Evolutionary conservation across 2,888 invertebrate species (phyloP).

Genomic region (Drosophila putrida): DNA sequence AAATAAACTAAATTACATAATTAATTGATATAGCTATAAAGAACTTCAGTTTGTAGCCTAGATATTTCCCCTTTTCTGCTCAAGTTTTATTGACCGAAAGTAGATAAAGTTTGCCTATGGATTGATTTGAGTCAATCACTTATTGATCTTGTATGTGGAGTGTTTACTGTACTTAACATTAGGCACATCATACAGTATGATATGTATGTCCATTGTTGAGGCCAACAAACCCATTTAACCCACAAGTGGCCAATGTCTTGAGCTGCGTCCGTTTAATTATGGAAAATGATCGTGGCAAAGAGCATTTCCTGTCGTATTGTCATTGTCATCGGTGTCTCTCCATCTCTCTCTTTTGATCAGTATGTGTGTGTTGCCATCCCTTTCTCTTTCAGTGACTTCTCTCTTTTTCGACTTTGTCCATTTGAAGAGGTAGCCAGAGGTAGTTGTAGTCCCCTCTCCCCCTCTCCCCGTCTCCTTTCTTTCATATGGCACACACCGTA

Average conservation of each 20-base stretch:
- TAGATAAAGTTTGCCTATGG: neutral
- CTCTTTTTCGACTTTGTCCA: conserved; percentile 39
- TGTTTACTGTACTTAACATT: conserved; percentile 22
- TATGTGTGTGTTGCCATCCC: neutral
- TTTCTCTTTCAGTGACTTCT: conserved; percentile 2
- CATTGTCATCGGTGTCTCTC: conserved; percentile 28
- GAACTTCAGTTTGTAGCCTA: neutral
- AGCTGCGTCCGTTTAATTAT: conserved; percentile 76
- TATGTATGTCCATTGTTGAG: conserved; percentile 40
- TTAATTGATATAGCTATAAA: neutral
- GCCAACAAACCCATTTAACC: conserved; percentile 83
- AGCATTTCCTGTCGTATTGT: conserved; percentile 78
- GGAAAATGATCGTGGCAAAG: conserved; percentile 82
- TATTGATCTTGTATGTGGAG: neutral
- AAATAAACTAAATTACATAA: neutral
- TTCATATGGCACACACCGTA: conserved; percentile 41
- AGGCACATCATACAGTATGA: conserved; percentile 18
- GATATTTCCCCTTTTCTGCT: neutral
- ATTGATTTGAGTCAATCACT: neutral
- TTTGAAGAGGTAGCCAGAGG: conserved; percentile 37
- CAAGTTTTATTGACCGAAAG: neutral
- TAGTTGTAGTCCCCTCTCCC: neutral
- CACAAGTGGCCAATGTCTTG: conserved; percentile 76
- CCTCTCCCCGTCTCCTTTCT: neutral
- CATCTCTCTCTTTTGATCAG: conserved; percentile 11